Percentiles rank a stretch among this genome's conserved stretches.
These are phyloP conservation scores for Eunapius fragilis DNA, from an alignment of 37 sponge, comb jelly and placozoan species.

Conservation along the genomic window DNA sequence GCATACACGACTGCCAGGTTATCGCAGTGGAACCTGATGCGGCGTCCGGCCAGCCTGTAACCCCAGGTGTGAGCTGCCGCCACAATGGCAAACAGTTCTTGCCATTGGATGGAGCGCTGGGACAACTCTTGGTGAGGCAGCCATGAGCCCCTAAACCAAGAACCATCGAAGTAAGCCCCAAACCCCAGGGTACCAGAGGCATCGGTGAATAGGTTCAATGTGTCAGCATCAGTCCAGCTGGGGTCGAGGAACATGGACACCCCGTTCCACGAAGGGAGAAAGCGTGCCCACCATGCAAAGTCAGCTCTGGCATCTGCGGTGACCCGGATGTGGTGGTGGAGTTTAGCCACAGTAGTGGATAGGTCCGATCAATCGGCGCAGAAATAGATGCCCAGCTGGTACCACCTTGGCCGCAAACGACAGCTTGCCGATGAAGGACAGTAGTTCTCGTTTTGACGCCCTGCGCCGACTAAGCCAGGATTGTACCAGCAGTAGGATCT, in stretches of 20 bases:
- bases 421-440: slow-evolving; percentile 44
- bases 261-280: slow-evolving; percentile 26
- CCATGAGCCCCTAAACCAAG: too few species aligned
- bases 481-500: neutral
- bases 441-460: slow-evolving; percentile 30
- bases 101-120: slow-evolving; percentile 25
- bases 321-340: too few species aligned
- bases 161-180: too few species aligned
- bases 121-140: too few species aligned
- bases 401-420: slow-evolving; percentile 25
- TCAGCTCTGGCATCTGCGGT: too few species aligned
- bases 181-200: too few species aligned
- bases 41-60: neutral
- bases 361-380: too few species aligned
- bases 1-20: slow-evolving; percentile 36
- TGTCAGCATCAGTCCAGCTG: too few species aligned
- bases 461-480: slow-evolving; percentile 8
- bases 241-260: slow-evolving; percentile 27
- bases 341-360: too few species aligned
- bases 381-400: too few species aligned
- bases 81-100: slow-evolving; percentile 49
- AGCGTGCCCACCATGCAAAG: slow-evolving; percentile 13
- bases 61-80: slow-evolving; percentile 45
- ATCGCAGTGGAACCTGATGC: slow-evolving; percentile 40
- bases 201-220: too few species aligned